These are phyloP conservation scores for Smutsia temminckii DNA, from an alignment of 2,797 vertebrate species.

Conservation along the genomic window DNA sequence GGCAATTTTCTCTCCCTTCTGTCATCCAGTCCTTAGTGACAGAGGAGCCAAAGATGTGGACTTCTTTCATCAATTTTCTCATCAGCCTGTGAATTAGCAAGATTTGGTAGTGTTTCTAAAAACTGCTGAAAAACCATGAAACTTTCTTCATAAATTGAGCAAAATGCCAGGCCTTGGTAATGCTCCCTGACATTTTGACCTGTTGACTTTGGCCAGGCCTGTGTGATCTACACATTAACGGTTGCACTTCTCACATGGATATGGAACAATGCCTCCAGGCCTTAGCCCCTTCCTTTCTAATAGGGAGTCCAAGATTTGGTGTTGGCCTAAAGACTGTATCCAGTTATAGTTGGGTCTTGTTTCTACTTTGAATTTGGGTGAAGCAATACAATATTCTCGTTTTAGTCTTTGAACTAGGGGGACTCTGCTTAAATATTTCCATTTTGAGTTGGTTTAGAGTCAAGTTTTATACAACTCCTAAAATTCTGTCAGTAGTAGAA, in stretches of 20 bases:
- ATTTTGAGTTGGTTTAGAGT: neutral
- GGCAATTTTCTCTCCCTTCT: constrained; percentile 31
- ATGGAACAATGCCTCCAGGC: neutral
- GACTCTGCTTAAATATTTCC: neutral
- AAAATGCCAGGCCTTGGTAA: neutral
- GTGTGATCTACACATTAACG: neutral
- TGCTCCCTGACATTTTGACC: neutral
- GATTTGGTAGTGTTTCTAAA: constrained; percentile 40
- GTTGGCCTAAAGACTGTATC: neutral
- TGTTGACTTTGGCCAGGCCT: neutral
- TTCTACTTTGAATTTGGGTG: neutral
- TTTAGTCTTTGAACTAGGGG: neutral
- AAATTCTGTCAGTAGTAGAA: neutral
- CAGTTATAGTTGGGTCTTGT: neutral
- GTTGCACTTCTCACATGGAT: neutral
- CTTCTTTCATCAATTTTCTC: constrained; percentile 47
- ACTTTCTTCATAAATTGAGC: constrained; percentile 23
- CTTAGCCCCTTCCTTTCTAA: neutral
- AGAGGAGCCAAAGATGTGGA: constrained; percentile 25
- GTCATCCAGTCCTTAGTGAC: neutral
- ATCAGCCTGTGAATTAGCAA: constrained; percentile 36
- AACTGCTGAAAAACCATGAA: constrained; percentile 8
- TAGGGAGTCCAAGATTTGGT: neutral
- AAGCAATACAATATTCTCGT: neutral
- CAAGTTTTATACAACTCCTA: constrained; percentile 3